Evolutionary conservation across 2,888 invertebrate genomes (phyloP), one percentile per base, ranked within the genome.

Genomic region (Strigamia maritima): DNA sequence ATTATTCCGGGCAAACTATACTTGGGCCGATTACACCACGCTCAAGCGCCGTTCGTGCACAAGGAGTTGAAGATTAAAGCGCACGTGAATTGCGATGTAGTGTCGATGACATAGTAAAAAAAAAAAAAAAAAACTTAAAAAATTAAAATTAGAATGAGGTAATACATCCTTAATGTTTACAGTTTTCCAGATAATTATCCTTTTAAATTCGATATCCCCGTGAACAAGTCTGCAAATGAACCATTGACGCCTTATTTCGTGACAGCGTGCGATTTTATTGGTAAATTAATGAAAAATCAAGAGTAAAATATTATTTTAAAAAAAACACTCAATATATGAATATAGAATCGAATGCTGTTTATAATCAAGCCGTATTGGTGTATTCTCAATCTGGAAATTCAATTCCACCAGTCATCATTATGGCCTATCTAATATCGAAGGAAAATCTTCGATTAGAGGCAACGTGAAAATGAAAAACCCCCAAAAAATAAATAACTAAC

Each of bases 61-160:
- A 77, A 77, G 22, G 60, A 54, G n/a, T 60, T 77, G 6, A 77
- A 60, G n/a, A 77, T 77, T 16, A 26, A 54, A 35, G 60, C 28
- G 24, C 77, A 77, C 19, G 60, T 77, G 8, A 60, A 77, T 28
- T 77, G 77, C 60, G 26, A 16, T 8, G 19, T 24, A 2, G 19
- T 22, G 1, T 2, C 10, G 19, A 60, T 3, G 22, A 60, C 22
- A 22, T 60, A 60, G 60, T 60, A 22, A 60, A 19, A 19, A 49
- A 10, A 7, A 16, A 49, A 49, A 6, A 10, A 7, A 16, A 49
- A 49, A 6, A 14, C n/a, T n/a, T 49, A 49, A 2, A 60, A 60
- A 49, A 49, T 49, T 19, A 49, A 14, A n/a, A n/a, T n/a, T n/a
- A n/a, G n/a, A n/a, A n/a, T n/a, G n/a, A n/a, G n/a, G n/a, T n/a